Evolutionary conservation across 1,140 invertebrate genomes (phyloP), one percentile per base, ranked within the genome.

Genomic region (Glossosoma conforme): DNA sequence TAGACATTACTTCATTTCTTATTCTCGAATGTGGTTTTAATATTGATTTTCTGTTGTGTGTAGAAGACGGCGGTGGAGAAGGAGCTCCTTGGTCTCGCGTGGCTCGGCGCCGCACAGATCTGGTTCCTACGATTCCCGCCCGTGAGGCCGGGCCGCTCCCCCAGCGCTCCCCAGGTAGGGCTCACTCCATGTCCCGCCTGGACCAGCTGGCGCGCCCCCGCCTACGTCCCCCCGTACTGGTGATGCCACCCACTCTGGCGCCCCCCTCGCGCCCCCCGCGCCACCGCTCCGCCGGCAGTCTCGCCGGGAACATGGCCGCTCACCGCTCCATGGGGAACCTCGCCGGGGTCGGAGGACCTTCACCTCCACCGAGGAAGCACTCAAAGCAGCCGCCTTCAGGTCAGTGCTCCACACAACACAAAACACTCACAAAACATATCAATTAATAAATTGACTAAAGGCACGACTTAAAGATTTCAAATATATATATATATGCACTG

Each of bases 141-240:
- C 79, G 81, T 38, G 77, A 83, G 56, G 74, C 61, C 65, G 74
- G 65, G 66, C 68, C 60, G 65, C 70, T 73, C 36, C 80, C 82
- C 63, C 77, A 78, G 63, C 77, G 81, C 62, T 82, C 81, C 64
- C 81, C 81, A 87, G 85, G 85, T 86, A 91, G 89, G 81, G 89
- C 90, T 61, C 87, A 87, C 76, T 92, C 89, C 64, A 91, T 93
- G 89, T 88, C 89, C 61, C 83, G 91, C 62, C 79, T 93, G 76
- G 90, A 93, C 79, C 82, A 86, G 64, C 76, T 91, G 69, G 77
- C 86, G 60, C 83, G 83, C 69, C 87, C 88, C 45, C 74, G 85
- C 51, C 75, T 76, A 62, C 75, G 46, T 10, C 61, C 63, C 11
- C 61, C 62, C 40, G 54, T 63, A 24, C 63, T 62, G 49, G 61